A percentile compares a stretch with the other conserved stretches of the same genome.
Conservation (phyloP, 1,140 invertebrate genomes). For the Solen grandis region DNA sequence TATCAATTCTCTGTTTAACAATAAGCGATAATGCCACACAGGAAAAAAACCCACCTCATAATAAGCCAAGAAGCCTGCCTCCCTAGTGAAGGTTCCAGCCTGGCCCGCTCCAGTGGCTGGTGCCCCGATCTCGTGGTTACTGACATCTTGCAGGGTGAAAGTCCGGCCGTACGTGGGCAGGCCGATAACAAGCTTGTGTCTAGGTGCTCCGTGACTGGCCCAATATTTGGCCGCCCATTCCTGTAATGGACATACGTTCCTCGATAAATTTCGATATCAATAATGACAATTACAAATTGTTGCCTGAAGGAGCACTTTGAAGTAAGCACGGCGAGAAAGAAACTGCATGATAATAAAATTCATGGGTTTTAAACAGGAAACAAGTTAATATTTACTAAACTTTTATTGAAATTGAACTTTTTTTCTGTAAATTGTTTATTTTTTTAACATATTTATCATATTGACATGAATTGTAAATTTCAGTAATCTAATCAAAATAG, state of each 20-base stretch:
- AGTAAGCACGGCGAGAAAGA: background rate
- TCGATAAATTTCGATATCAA: background rate
- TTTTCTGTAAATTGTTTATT: too few species aligned
- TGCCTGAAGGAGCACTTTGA: background rate
- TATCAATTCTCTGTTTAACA: background rate
- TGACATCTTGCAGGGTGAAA: slow-evolving; percentile 87
- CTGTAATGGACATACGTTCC: slow-evolving; percentile 57
- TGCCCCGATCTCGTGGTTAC: slow-evolving; percentile 91
- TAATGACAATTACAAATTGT: background rate
- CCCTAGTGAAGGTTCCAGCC: slow-evolving; percentile 67
- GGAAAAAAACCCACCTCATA: slow-evolving; percentile 78
- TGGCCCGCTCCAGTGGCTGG: slow-evolving; percentile 86
- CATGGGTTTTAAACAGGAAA: background rate
- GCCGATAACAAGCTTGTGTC: slow-evolving; percentile 97
- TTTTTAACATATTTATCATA: too few species aligned
- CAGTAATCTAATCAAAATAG: too few species aligned
- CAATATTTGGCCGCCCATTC: slow-evolving; percentile 73
- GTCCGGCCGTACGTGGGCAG: slow-evolving; percentile 96
- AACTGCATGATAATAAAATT: background rate
- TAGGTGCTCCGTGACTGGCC: slow-evolving; percentile 89
- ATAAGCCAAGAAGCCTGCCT: slow-evolving; percentile 73
- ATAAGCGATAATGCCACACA: background rate
- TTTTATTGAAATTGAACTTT: too few species aligned
- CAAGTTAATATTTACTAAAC: too few species aligned
- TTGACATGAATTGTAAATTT: too few species aligned